Evolutionary conservation across 2,113 vertebrate genomes (phyloP).

Genomic region (Anthoscopus minutus): DNA sequence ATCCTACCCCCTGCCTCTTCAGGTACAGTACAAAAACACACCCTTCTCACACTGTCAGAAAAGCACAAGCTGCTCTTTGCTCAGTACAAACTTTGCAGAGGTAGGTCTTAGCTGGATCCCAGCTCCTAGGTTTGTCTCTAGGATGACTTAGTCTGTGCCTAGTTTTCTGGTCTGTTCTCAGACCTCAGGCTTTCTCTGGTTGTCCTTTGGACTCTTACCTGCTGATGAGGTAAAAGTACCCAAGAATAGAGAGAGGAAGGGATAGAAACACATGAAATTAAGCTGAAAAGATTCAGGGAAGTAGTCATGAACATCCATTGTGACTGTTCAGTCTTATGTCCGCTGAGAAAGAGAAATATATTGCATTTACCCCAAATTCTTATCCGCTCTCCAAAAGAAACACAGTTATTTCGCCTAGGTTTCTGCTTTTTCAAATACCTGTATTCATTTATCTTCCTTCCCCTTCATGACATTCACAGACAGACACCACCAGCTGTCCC

Average conservation of each 20-base stretch:
- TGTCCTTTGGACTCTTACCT: background rate
- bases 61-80: background rate
- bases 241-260: background rate
- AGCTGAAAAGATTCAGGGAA: background rate
- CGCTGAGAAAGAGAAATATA: background rate
- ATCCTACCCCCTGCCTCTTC: constrained; percentile 81
- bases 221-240: background rate
- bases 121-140: background rate
- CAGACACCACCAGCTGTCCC: background rate
- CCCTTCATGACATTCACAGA: background rate
- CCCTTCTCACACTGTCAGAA: background rate
- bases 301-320: background rate
- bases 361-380: background rate
- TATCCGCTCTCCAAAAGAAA: background rate
- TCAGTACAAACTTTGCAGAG: background rate
- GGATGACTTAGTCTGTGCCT: background rate
- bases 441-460: background rate
- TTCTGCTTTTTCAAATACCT: background rate
- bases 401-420: background rate
- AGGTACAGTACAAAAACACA: constrained; percentile 71
- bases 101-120: background rate
- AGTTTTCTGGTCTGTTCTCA: background rate
- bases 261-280: background rate
- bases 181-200: background rate
- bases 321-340: background rate